Base-by-base conservation (phyloP, 2,888 invertebrate genomes). In the Spialia ferax region DNA sequence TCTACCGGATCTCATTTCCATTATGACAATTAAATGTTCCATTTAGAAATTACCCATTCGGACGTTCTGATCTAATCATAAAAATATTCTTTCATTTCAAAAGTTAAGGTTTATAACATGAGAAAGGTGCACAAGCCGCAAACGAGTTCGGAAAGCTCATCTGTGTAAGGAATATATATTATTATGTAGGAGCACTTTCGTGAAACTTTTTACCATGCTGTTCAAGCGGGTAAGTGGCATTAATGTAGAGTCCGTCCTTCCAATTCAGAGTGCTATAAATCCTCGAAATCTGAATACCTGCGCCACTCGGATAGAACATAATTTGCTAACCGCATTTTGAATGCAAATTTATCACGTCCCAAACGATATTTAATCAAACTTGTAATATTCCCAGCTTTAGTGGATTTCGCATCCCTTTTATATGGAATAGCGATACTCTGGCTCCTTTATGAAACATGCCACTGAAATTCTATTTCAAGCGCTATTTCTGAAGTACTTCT, bases 191-290 rank as follows among this genome's bases (percentile, higher is more conserved):
- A 38, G 52, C 50, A 59, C 50, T 65, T 65, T 65, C 15, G 26
- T 50, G n/a, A 75, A 75, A 73, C 70, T 74, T 74, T 71, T 70
- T 71, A 69, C 70, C 70, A 63, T 71, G 68, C 63, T 63, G 69
- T 56, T 66, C 67, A 48, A 69, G 69, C 69, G 38, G 38, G 52
- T 70, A 68, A 70, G 64, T 70, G 71, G 73, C 69, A 68, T 74
- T 73, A 73, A 70, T 72, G 73, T 70, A 61, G 55, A 54, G 61
- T 70, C 70, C 70, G 71, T 74, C 75, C 74, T 72, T 74, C 77
- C 76, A 78, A 79, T 81, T 80, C 75, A 76, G 75, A 72, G 57
- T 64, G 74, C 74, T 74, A 82, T 82, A 82, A 82, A 81, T 81
- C 77, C 75, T 72, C 68, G 72, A 79, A 79, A 77, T 79, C 77